A percentile compares a stretch with the other conserved stretches of the same genome.
Evolutionary conservation across 2,888 invertebrate species (phyloP).

Genomic region (Acleris laterana): DNA sequence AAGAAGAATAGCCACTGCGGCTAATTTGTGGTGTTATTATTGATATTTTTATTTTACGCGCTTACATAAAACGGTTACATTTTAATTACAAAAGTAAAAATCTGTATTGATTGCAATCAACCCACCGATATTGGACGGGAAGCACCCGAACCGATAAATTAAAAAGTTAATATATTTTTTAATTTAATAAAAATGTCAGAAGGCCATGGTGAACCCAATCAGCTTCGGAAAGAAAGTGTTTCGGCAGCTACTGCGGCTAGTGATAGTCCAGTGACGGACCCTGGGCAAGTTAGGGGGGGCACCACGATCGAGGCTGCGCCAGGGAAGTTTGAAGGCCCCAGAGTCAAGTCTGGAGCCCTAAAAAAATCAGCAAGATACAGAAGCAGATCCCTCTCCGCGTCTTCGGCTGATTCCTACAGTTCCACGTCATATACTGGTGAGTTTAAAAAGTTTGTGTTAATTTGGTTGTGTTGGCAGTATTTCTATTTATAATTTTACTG

Average conservation of each 20-base stretch:
- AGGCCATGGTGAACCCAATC: conserved; percentile 68
- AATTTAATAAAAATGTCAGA: conserved; percentile 65
- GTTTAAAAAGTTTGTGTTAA: conserved; percentile 42
- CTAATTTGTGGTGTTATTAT: conserved; percentile 60
- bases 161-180: conserved; percentile 12
- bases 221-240: conserved; percentile 72
- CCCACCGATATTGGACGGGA: conserved; percentile 11
- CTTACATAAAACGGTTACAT: conserved; percentile 34
- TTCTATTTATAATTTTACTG: conserved; percentile 5
- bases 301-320: conserved; percentile 64
- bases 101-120: conserved; percentile 27
- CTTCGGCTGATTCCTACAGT: conserved; percentile 97
- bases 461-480: conserved; percentile 27
- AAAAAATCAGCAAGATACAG: conserved; percentile 95
- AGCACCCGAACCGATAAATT: conserved; percentile 2
- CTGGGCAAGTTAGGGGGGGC: conserved; percentile 85
- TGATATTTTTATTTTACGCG: conserved; percentile 55
- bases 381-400: conserved; percentile 95
- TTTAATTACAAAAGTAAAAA: conserved; percentile 34
- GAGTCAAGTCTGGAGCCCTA: conserved; percentile 88
- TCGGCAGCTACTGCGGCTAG: conserved; percentile 82
- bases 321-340: conserved; percentile 73
- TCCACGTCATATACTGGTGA: conserved; percentile 88
- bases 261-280: conserved; percentile 91
- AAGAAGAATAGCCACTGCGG: conserved; percentile 48